Base-by-base conservation (phyloP, 2,888 invertebrate species). In the Sceliomorpha sp. region DNA sequence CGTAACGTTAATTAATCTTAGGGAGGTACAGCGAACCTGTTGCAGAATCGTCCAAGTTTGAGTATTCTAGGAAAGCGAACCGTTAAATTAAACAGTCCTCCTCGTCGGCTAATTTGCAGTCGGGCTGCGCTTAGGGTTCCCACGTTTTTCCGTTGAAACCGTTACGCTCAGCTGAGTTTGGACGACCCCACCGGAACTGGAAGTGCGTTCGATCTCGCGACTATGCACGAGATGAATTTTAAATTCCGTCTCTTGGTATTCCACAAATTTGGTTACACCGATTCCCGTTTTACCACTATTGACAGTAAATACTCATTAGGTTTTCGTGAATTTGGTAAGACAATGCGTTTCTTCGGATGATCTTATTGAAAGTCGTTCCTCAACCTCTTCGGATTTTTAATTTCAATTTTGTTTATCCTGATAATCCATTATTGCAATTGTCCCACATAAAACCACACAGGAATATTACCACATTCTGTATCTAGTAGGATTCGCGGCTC, bases 71-170 rank as follows among this genome's bases (percentile, higher is more conserved):
- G 20, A 20, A 20, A 20, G 20, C 20, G 5, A 70, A 70, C 69
- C 63, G 69, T 47, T 63, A 53, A 26, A 24, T 42, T 45, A 42
- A 60, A 50, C 42, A 62, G 51, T 62, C 36, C 53, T 59, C 59
- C 47, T 48, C 63, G 56, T 48, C 69, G 53, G 70, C 50, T 64
- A 70, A 70, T 64, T 70, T 70, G 58, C 58, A 64, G 69, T 48
- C 53, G 51, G 45, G 32, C 44, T 47, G 40, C 45, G 53, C 63
- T 60, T 34, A 62, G 62, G 68, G 84, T 87, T 88, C 88, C 88
- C 88, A 88, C 88, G 87, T 85, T 88, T 88, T 87, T 87, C 87
- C 88, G 87, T 88, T 87, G 81, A 80, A 78, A 71, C 73, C 83
- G 86, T 85, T 84, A 85, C 82, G 85, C 83, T 82, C 73, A 76